These are phyloP conservation scores for Drosophila putrida DNA, from an alignment of 2,888 invertebrate species.

Conservation along the genomic window DNA sequence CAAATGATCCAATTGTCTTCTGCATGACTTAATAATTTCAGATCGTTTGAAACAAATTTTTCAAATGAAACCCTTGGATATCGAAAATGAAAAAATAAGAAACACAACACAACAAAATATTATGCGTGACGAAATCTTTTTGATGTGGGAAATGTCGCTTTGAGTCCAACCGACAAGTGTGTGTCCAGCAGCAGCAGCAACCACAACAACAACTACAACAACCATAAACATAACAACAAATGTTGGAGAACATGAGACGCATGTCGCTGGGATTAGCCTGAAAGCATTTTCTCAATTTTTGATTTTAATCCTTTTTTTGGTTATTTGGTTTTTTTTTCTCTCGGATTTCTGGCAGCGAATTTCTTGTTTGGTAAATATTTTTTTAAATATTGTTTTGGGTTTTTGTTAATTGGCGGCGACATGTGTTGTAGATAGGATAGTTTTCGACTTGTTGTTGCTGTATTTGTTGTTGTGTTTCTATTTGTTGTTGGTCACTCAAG, in stretches of 20 bases:
- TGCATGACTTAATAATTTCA: slow-evolving; percentile 79
- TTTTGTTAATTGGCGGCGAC: slow-evolving; percentile 81
- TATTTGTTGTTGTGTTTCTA: slow-evolving; percentile 9
- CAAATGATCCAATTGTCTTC: slow-evolving; percentile 81
- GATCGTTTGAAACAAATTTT: slow-evolving; percentile 59
- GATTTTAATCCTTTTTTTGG: slow-evolving; percentile 70
- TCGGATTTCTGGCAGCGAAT: slow-evolving; percentile 42
- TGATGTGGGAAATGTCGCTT: slow-evolving; percentile 83
- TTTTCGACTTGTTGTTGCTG: slow-evolving; percentile 28
- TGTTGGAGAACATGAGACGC: slow-evolving; percentile 65
- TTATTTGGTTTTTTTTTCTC: slow-evolving; percentile 24
- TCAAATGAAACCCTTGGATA: slow-evolving; percentile 59
- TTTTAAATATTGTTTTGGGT: slow-evolving; percentile 71
- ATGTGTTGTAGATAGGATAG: slow-evolving; percentile 74
- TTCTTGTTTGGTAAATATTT: slow-evolving; percentile 59
- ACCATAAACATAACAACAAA: slow-evolving; percentile 33
- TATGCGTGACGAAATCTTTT: slow-evolving; percentile 82
- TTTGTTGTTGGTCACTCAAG: slow-evolving; percentile 46
- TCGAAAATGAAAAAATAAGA: slow-evolving; percentile 30
- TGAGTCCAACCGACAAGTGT: slow-evolving; percentile 79
- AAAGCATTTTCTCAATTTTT: slow-evolving; percentile 76
- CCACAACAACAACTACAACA: slow-evolving; percentile 43
- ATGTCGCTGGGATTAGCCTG: slow-evolving; percentile 80
- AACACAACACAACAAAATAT: slow-evolving; percentile 55
- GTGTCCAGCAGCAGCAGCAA: slow-evolving; percentile 65